These are phyloP conservation scores for Tethea ocularis DNA, from an alignment of 2,888 invertebrate species.

Conservation along the genomic window DNA sequence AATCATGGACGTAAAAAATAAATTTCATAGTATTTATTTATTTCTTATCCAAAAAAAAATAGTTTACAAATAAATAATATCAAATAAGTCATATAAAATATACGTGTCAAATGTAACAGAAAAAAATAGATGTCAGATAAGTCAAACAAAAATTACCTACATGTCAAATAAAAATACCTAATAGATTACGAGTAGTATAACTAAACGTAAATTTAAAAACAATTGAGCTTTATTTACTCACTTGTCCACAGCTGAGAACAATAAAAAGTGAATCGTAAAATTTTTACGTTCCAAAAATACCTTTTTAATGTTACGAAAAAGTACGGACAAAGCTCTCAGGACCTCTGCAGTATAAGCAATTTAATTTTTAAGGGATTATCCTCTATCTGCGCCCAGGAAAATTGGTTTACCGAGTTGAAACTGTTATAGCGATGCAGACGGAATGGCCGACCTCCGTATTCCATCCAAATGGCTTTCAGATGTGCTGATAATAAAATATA, in stretches of 20 bases:
- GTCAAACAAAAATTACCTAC: too few relatives aligned
- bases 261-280: constrained; percentile 4
- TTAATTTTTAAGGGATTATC: constrained; percentile 47
- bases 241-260: not conserved
- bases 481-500: not conserved
- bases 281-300: constrained; percentile 11
- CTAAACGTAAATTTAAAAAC: not conserved
- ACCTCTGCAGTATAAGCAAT: constrained; percentile 28
- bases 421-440: constrained; percentile 18
- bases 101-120: too few relatives aligned
- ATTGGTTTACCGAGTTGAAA: constrained; percentile 38
- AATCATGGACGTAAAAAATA: too few relatives aligned
- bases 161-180: not conserved
- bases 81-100: too few relatives aligned
- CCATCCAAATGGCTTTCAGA: not conserved
- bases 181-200: too few relatives aligned
- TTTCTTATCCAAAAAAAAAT: too few relatives aligned
- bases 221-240: not conserved
- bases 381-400: constrained; percentile 33
- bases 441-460: constrained; percentile 16
- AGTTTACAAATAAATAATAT: too few relatives aligned
- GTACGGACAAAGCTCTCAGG: constrained; percentile 15
- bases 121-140: too few relatives aligned
- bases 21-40: too few relatives aligned
- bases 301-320: not conserved